These are phyloP conservation scores for Tylochromis polylepis DNA, from an alignment of 2,113 vertebrate genomes.

Conservation along the genomic window DNA sequence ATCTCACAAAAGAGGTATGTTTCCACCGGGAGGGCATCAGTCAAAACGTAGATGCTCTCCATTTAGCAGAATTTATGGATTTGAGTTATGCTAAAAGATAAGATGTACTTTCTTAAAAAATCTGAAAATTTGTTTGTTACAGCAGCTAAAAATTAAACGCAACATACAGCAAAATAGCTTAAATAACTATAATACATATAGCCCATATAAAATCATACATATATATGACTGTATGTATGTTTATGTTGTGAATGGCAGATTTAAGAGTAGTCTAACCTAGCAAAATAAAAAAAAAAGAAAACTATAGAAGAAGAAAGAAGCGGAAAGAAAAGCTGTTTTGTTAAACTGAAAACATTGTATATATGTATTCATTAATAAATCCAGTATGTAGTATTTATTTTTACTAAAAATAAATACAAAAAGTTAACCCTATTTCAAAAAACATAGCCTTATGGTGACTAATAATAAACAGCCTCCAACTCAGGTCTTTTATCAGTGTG, in stretches of 20 bases:
- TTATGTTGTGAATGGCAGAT: not conserved
- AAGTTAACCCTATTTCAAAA: not conserved
- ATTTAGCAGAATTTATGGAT: not conserved
- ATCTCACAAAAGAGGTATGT: conserved; percentile 94
- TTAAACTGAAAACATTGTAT: not conserved
- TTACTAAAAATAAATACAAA: not conserved
- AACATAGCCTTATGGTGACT: not conserved
- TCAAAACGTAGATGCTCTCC: not conserved
- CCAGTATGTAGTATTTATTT: not conserved
- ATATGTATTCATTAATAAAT: not conserved
- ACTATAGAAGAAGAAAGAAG: not conserved
- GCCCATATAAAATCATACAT: not conserved
- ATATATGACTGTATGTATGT: not conserved
- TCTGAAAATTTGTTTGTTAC: not conserved
- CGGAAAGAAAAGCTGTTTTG: not conserved
- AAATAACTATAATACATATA: not conserved
- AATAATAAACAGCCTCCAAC: not conserved
- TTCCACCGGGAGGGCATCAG: not conserved
- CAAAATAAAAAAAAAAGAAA: not conserved
- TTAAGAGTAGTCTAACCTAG: not conserved
- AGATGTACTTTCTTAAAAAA: not conserved
- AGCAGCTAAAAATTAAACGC: not conserved
- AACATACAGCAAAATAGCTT: not conserved
- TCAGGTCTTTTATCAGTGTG: not conserved
- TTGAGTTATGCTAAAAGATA: not conserved